Evolutionary conservation across 1,140 invertebrate genomes (phyloP).

Genomic region (Halictus rubicundus): DNA sequence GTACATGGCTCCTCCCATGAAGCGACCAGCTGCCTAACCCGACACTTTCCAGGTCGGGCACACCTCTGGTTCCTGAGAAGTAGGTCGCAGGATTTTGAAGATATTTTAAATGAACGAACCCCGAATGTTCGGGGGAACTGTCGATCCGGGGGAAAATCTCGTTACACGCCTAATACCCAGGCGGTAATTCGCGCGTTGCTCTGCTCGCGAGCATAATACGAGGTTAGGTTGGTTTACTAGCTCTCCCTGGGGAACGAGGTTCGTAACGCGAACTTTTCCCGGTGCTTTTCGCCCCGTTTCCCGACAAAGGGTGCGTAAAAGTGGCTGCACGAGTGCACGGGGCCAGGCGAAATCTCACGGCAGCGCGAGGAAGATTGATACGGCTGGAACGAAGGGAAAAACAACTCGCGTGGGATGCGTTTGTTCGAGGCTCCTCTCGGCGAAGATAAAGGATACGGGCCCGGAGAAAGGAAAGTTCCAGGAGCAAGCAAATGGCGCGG

Average conservation of each 20-base stretch:
- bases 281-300: background rate
- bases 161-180: constrained; percentile 3
- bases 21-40: no score
- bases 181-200: constrained; percentile 4
- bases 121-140: background rate
- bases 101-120: no score
- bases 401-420: constrained; percentile 55
- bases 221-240: constrained; percentile 10
- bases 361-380: constrained; percentile 51
- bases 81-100: no score
- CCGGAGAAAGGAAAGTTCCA: background rate
- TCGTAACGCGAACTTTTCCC: constrained; percentile 5
- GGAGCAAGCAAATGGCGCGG: constrained; percentile 20
- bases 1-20: no score
- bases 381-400: constrained; percentile 46
- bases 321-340: constrained; percentile 1
- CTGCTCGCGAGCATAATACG: background rate
- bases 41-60: no score
- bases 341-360: constrained; percentile 17
- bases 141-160: constrained; percentile 5
- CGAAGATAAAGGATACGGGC: constrained; percentile 35
- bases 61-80: no score
- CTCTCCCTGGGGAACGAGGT: background rate
- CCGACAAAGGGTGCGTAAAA: background rate
- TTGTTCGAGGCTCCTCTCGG: constrained; percentile 21